These are phyloP conservation scores for Garra rufa DNA, from an alignment of 2,113 vertebrate species.

Conservation along the genomic window DNA sequence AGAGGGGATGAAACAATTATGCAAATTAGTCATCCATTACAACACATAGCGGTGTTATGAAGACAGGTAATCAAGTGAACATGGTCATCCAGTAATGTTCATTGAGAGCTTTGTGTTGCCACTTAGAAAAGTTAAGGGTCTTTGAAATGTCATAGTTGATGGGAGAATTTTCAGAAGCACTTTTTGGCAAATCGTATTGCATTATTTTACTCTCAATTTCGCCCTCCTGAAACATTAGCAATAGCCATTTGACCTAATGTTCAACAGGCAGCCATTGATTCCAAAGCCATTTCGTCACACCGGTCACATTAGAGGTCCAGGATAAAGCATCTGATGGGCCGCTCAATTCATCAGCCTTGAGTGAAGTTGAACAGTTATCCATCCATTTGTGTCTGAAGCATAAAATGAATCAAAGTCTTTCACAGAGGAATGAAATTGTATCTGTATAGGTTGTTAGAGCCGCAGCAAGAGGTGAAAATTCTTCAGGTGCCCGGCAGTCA, in stretches of 20 bases:
- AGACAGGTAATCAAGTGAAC: constrained; percentile 16
- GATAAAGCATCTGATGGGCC: background rate
- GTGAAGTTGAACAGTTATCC: constrained; percentile 32
- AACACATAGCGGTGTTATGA: background rate
- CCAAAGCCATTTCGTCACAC: background rate
- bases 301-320: constrained; percentile 2
- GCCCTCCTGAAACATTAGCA: background rate
- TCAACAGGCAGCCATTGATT: background rate
- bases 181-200: background rate
- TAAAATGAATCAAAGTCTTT: constrained; percentile 28
- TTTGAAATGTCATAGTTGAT: constrained; percentile 18
- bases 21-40: constrained; percentile 38
- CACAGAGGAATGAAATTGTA: constrained; percentile 1
- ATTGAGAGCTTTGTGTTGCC: background rate
- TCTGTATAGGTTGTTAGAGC: constrained; percentile 44
- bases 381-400: constrained; percentile 32
- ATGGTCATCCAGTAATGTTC: background rate
- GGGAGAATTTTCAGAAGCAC: background rate
- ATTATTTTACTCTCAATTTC: background rate
- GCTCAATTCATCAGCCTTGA: constrained; percentile 3
- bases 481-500: constrained; percentile 2
- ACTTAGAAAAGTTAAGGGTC: background rate
- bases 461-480: constrained; percentile 13
- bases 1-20: constrained; percentile 42
- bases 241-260: background rate